Evolutionary conservation across 2,797 vertebrate species (phyloP), one percentile per base, ranked within the genome.

Genomic region (Propithecus perrieri): DNA sequence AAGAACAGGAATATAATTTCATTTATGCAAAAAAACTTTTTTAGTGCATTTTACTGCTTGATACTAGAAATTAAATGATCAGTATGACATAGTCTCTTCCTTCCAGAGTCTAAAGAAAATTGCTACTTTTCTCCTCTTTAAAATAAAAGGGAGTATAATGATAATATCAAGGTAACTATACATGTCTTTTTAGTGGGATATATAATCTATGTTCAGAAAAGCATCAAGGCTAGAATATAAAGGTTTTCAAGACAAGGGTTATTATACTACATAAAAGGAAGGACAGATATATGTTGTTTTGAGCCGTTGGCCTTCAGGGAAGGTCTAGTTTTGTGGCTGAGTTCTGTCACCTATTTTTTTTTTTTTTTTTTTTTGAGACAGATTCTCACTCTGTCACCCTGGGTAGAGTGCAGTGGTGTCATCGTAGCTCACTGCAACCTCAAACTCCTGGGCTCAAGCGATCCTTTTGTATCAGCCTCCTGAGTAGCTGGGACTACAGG

Each of bases 1-100:
- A 95, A 83, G 84, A 91, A 72, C 63, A 91, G 26, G 95, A 93
- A 53, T 84, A 59, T 17, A 85, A 50, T 69, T 93, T 96, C 9
- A 67, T 71, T 41, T 71, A 87, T 76, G 28, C n/a, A 95, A 41
- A 95, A 97, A 55, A 7, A 4, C 0, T 20, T 48, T 48, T 75
- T 41, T 74, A 69, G 30, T 95, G 50, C 9, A 67, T 55, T 65
- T 18, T 92, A 6, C n/a, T 91, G 33, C 30, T 71, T n/a, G 6
- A 26, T 87, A 35, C 33, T 86, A 83, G 50, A 94, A 86, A 79
- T 85, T 17, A 80, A 92, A 90, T 63, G 46, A 71, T 92, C 85
- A 65, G 0, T 79, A 24, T 84, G 43, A 63, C 13, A 6, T 78
- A 7, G 53, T 92, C 41, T 20, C 20, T 88, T 33, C n/a, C 13